Percentiles rank a stretch among this genome's conserved stretches.
phyloP scores from a whole-genome alignment of 2,888 invertebrate genomes.

The Brenthis daphne region DNA sequence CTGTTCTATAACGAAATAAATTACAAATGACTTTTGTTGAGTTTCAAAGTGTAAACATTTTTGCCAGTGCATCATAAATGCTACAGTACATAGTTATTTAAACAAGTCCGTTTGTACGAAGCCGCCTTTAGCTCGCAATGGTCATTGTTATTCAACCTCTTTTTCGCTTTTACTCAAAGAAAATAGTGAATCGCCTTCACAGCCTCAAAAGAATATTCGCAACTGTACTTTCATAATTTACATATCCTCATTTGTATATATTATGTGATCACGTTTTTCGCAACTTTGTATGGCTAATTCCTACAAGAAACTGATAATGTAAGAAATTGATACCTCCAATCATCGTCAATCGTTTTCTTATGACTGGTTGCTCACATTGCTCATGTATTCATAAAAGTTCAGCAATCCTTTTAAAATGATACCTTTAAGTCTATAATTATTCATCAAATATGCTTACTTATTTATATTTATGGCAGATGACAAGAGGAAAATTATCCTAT shows the following conservation, averaged over 20 bases:
- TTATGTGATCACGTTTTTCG: neutral
- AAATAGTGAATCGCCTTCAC: constrained; percentile 11
- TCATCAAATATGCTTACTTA: no score
- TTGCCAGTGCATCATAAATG: neutral
- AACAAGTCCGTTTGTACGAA: constrained; percentile 8
- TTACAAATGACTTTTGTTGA: neutral
- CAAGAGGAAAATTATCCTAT: no score
- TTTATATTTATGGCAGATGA: no score
- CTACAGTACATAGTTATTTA: constrained; percentile 4
- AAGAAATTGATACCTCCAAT: constrained; percentile 10
- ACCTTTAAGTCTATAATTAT: no score
- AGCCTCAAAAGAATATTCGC: constrained; percentile 5
- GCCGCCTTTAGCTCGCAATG: constrained; percentile 12
- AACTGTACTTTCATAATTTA: constrained; percentile 14
- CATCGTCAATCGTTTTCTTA: constrained; percentile 8
- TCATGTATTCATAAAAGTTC: neutral
- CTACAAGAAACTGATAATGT: neutral
- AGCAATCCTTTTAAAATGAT: no score
- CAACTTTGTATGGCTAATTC: constrained; percentile 8
- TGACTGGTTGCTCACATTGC: neutral
- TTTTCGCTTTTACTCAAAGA: constrained; percentile 20
- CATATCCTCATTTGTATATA: constrained; percentile 3
- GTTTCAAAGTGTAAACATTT: neutral
- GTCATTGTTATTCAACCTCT: constrained; percentile 18
- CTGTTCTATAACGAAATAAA: no score